A percentile compares a stretch with the other conserved stretches of the same genome.
Conservation (phyloP, 2,888 invertebrate species). For the Hybos culiciformis region DNA sequence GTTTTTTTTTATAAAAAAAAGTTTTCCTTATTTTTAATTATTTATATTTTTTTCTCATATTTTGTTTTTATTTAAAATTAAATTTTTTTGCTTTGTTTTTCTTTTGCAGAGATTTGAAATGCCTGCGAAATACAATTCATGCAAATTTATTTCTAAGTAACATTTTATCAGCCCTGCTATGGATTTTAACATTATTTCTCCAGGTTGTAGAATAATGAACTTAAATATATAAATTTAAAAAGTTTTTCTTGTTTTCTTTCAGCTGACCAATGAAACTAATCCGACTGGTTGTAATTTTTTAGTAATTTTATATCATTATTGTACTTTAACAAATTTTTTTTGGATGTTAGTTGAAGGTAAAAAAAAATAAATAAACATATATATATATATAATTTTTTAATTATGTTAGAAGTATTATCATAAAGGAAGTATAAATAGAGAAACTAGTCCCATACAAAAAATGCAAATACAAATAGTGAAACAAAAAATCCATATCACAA, state of each 20-base stretch:
- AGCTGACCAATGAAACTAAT: conserved; percentile 44
- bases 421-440: too few species aligned
- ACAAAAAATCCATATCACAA: too few species aligned
- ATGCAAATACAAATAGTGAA: too few species aligned
- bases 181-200: conserved; percentile 70
- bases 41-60: neutral
- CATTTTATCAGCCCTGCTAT: conserved; percentile 73
- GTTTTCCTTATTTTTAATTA: neutral
- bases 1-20: too few species aligned
- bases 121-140: conserved; percentile 85
- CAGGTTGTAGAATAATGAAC: conserved; percentile 42
- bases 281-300: conserved; percentile 46
- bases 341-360: conserved; percentile 97
- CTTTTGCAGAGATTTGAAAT: conserved; percentile 72
- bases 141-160: conserved; percentile 89
- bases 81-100: conserved; percentile 15
- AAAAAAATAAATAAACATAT: neutral
- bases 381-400: neutral
- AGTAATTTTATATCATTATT: conserved; percentile 74
- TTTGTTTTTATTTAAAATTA: conserved; percentile 2
- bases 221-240: neutral
- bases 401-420: neutral
- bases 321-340: conserved; percentile 88
- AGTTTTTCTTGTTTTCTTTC: conserved; percentile 14
- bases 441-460: too few species aligned